Percentiles rank a stretch among this genome's conserved stretches.
These are phyloP conservation scores for Kryptopterus vitreolus DNA, from an alignment of 2,797 vertebrate genomes.

Conservation along the genomic window DNA sequence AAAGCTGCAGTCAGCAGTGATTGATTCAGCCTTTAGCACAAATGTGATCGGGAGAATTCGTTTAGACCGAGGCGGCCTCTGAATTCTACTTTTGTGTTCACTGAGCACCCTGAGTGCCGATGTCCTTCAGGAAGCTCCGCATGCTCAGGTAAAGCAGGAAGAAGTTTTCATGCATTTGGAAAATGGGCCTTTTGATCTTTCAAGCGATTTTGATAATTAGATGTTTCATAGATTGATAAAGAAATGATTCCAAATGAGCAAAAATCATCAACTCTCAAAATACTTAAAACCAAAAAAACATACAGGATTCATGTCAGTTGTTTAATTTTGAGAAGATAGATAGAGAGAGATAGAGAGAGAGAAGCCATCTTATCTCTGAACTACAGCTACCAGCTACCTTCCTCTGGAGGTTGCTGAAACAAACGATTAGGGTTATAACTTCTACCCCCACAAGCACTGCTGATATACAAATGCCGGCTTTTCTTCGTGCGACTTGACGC, in stretches of 20 bases:
- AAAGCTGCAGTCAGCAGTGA: conserved; percentile 24
- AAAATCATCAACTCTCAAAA: too few relatives aligned
- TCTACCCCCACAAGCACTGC: too few relatives aligned
- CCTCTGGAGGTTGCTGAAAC: too few relatives aligned
- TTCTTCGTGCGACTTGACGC: too few relatives aligned
- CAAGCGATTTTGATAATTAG: neutral
- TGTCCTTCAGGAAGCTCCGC: conserved; percentile 24
- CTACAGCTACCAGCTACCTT: too few relatives aligned
- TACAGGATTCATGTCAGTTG: too few relatives aligned
- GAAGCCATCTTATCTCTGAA: too few relatives aligned
- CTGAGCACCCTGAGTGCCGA: conserved; percentile 36
- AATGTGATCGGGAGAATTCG: conserved; percentile 47
- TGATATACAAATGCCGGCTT: too few relatives aligned
- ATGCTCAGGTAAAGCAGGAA: neutral
- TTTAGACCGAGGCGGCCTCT: conserved; percentile 46
- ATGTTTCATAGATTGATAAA: neutral
- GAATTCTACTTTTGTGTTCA: conserved; percentile 52
- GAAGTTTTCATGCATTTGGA: neutral
- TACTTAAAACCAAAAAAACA: too few relatives aligned
- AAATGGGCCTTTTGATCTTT: neutral
- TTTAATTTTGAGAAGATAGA: too few relatives aligned
- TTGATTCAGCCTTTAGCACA: conserved; percentile 52
- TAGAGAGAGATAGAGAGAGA: too few relatives aligned
- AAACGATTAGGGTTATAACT: too few relatives aligned
- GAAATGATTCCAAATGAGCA: neutral